phyloP scores from a whole-genome alignment of 2,888 invertebrate species.

The Sisyra nigra region DNA sequence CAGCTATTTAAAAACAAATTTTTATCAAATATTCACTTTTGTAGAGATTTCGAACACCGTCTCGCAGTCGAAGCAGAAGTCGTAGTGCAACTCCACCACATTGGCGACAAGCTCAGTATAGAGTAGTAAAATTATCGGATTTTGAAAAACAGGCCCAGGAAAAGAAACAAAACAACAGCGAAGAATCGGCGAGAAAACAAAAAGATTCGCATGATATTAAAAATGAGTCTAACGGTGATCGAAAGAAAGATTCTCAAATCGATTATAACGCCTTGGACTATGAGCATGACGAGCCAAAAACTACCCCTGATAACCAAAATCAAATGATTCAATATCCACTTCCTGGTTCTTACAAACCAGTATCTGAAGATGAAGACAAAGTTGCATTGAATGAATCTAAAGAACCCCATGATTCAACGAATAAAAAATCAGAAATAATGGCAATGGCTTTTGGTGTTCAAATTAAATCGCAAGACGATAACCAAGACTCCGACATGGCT shows the following conservation, averaged over 20 bases:
- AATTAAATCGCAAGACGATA: conserved; percentile 27
- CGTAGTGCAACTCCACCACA: conserved; percentile 86
- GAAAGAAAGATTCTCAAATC: conserved; percentile 22
- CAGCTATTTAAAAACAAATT: neutral
- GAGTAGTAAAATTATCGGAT: conserved; percentile 69
- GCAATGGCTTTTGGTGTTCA: conserved; percentile 39
- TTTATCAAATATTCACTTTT: conserved; percentile 13
- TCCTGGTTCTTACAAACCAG: conserved; percentile 18
- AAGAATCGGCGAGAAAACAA: conserved; percentile 35
- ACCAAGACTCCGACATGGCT: conserved; percentile 22
- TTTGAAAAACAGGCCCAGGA: conserved; percentile 60
- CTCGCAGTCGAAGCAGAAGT: conserved; percentile 55
- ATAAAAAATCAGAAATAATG: conserved; percentile 30
- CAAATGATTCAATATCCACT: conserved; percentile 28
- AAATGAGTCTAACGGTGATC: conserved; percentile 25
- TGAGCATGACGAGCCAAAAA: conserved; percentile 37
- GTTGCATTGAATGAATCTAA: conserved; percentile 10
- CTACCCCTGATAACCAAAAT: conserved; percentile 22
- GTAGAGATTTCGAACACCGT: conserved; percentile 75
- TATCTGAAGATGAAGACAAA: conserved; percentile 7
- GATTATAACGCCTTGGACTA: conserved; percentile 62
- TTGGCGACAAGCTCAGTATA: conserved; percentile 78
- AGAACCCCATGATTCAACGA: conserved; percentile 14
- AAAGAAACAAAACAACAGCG: conserved; percentile 40
- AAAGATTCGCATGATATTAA: conserved; percentile 13